Percentiles rank a stretch among this genome's conserved stretches.
Conservation (phyloP, 2,888 invertebrate species). For the Hydriomena furcata region DNA sequence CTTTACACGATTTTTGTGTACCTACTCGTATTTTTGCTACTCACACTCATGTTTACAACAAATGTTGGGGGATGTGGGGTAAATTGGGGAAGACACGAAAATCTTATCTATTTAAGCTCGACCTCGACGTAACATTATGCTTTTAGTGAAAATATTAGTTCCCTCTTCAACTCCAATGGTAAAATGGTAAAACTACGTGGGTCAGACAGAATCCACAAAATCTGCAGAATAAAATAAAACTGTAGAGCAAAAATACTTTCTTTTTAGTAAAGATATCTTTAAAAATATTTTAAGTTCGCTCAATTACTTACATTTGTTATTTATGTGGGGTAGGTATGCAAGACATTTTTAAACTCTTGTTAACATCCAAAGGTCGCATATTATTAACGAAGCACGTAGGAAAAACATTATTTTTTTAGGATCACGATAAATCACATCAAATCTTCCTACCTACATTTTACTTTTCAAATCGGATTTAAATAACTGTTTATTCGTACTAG, state of each 20-base stretch:
- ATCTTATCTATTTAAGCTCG: slow-evolving; percentile 55
- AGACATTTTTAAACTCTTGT: slow-evolving; percentile 8
- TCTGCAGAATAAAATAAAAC: slow-evolving; percentile 1
- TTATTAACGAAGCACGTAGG: background rate
- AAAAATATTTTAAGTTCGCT: slow-evolving; percentile 17
- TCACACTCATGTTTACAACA: slow-evolving; percentile 24
- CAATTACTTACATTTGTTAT: slow-evolving; percentile 4
- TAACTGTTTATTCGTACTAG: slow-evolving; percentile 43
- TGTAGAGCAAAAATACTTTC: slow-evolving; percentile 3
- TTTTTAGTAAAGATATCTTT: slow-evolving; percentile 6
- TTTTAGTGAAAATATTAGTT: slow-evolving; percentile 22
- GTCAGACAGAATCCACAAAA: slow-evolving; percentile 3
- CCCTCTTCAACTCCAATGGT: slow-evolving; percentile 6
- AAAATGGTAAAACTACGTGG: slow-evolving; percentile 5
- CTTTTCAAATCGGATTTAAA: slow-evolving; percentile 34
- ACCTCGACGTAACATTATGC: slow-evolving; percentile 40
- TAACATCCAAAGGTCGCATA: slow-evolving; percentile 13
- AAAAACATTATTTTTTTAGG: slow-evolving; percentile 26
- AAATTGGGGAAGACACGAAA: slow-evolving; percentile 49
- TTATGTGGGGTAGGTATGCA: background rate
- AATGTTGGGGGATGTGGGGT: slow-evolving; percentile 16
- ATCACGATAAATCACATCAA: slow-evolving; percentile 47
- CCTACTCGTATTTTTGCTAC: slow-evolving; percentile 20
- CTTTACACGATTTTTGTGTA: slow-evolving; percentile 14
- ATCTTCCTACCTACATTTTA: slow-evolving; percentile 26